phyloP scores from a whole-genome alignment of 2,797 vertebrate genomes.

The Danio albolineatus region DNA sequence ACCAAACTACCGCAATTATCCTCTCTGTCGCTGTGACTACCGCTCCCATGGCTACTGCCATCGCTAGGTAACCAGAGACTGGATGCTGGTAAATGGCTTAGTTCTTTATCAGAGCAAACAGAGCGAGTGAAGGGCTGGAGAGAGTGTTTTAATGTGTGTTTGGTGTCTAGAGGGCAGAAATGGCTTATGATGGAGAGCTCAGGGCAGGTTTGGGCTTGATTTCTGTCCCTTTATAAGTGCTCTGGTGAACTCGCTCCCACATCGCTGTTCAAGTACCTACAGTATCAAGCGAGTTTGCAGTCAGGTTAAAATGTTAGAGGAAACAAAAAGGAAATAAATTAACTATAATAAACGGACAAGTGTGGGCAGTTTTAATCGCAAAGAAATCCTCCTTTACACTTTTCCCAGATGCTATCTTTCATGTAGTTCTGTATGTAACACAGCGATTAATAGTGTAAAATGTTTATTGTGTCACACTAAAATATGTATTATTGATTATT shows the following conservation, averaged over 20 bases:
- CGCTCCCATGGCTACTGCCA: conserved; percentile 52
- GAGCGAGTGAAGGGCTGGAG: conserved; percentile 31
- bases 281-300: neutral
- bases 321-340: too few relatives aligned
- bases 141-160: conserved; percentile 18
- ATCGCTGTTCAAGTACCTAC: neutral
- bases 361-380: too few relatives aligned
- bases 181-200: conserved; percentile 66
- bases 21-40: conserved; percentile 47
- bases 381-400: too few relatives aligned
- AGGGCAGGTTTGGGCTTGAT: conserved; percentile 51
- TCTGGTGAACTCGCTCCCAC: conserved; percentile 43
- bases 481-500: too few relatives aligned
- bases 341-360: too few relatives aligned
- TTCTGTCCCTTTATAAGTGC: conserved; percentile 47
- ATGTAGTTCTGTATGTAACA: too few relatives aligned
- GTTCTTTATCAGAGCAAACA: conserved; percentile 43
- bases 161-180: conserved; percentile 51
- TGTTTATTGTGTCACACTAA: too few relatives aligned
- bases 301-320: neutral
- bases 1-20: conserved; percentile 43
- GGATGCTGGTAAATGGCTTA: conserved; percentile 51
- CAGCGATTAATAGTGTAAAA: too few relatives aligned
- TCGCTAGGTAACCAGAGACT: conserved; percentile 32
- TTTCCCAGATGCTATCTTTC: too few relatives aligned